A percentile compares a stretch with the other conserved stretches of the same genome.
Evolutionary conservation across 2,797 vertebrate genomes (phyloP).

Genomic region (Antrozous pallidus): DNA sequence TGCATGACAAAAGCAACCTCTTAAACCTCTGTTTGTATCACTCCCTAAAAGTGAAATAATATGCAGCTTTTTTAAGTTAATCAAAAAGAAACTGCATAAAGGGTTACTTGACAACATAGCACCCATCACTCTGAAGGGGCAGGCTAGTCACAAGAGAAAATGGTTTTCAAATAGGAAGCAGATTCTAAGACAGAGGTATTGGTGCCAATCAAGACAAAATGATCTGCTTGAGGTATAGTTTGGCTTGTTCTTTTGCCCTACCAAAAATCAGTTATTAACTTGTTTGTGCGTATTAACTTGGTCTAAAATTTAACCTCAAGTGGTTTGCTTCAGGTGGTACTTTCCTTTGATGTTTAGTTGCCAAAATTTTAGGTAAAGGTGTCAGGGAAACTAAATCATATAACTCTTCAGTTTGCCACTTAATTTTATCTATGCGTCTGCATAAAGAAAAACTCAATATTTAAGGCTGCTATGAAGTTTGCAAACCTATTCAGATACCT

Average conservation of each 20-base stretch:
- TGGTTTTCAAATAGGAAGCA: constrained; percentile 33
- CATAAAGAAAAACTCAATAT: not conserved
- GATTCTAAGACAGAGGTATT: not conserved
- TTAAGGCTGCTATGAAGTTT: not conserved
- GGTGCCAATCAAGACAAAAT: not conserved
- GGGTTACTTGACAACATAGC: not conserved
- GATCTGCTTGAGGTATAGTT: not conserved
- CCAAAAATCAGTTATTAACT: not conserved
- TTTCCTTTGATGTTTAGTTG: not conserved
- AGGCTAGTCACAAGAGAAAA: constrained; percentile 36
- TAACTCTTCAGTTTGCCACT: not conserved
- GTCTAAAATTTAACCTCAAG: not conserved
- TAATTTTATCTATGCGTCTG: not conserved
- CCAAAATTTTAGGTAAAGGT: not conserved
- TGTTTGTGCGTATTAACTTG: not conserved
- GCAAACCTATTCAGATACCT: not conserved
- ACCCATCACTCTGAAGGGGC: not conserved
- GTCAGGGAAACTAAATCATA: not conserved
- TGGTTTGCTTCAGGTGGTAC: not conserved
- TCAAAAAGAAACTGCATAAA: not conserved
- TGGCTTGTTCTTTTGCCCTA: not conserved
- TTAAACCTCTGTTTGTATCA: constrained; percentile 32
- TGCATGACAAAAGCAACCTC: not conserved
- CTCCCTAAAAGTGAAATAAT: constrained; percentile 21
- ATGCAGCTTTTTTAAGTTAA: not conserved